Percentiles rank a stretch among this genome's conserved stretches.
Evolutionary conservation across 2,113 vertebrate genomes (phyloP).

Genomic region (Thunnus maccoyii): DNA sequence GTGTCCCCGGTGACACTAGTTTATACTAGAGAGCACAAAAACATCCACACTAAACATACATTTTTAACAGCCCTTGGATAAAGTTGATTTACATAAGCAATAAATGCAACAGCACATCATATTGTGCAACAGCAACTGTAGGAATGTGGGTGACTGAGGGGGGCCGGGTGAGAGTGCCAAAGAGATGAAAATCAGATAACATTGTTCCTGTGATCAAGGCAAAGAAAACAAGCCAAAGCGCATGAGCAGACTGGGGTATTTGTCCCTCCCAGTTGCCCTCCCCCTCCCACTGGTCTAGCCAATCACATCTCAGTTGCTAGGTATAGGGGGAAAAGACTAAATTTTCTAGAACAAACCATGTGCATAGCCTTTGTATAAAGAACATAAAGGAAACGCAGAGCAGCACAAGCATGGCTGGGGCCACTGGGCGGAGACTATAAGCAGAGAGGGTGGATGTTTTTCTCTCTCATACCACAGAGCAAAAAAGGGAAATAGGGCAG

Average conservation of each 20-base stretch:
- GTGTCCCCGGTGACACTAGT: not conserved
- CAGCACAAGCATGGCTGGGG: conserved; percentile 54
- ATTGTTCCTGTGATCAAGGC: conserved; percentile 67
- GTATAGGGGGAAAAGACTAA: conserved; percentile 51
- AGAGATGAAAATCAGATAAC: conserved; percentile 72
- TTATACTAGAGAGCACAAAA: not conserved
- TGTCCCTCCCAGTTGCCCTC: conserved; percentile 57
- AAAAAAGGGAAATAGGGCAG: conserved; percentile 32
- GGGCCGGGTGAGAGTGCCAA: conserved; percentile 21
- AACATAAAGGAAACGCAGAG: conserved; percentile 73
- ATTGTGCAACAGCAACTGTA: conserved; percentile 46
- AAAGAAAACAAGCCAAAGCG: conserved; percentile 74
- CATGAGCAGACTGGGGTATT: conserved; percentile 62
- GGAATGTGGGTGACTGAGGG: conserved; percentile 36
- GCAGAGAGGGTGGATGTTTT: conserved; percentile 31
- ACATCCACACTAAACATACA: not conserved
- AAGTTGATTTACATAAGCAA: conserved; percentile 1
- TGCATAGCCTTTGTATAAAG: conserved; percentile 70
- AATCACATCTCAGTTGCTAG: conserved; percentile 86
- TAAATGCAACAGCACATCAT: not conserved
- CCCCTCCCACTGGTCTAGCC: conserved; percentile 69
- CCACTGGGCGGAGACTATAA: conserved; percentile 52
- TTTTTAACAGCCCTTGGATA: not conserved
- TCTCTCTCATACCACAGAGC: conserved; percentile 33
- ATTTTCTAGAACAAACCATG: conserved; percentile 72